Conservation (phyloP, 2,797 vertebrate species). For the Euphonia xanthogaster region DNA sequence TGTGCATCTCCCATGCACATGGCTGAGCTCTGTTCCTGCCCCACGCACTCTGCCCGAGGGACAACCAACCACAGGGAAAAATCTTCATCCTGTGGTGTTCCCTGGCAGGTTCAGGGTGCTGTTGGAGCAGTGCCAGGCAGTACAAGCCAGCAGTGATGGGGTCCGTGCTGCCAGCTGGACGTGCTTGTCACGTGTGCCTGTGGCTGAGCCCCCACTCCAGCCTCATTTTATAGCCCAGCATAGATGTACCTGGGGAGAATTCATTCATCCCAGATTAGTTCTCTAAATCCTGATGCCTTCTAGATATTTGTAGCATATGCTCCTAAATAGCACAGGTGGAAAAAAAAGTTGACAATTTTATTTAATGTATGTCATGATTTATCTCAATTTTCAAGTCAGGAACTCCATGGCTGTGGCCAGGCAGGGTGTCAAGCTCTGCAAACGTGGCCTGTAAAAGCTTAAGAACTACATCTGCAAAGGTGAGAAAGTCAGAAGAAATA, state of each 20-base stretch:
- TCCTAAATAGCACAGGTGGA: background rate
- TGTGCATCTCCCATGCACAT: background rate
- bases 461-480: background rate
- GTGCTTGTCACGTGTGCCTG: background rate
- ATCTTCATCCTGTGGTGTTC: background rate
- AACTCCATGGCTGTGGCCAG: background rate
- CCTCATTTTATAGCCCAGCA: background rate
- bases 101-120: background rate
- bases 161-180: background rate
- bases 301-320: background rate
- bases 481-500: background rate
- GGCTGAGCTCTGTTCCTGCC: background rate
- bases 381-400: background rate
- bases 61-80: background rate
- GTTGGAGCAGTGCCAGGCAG: background rate
- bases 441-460: background rate
- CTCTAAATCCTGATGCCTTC: background rate
- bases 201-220: background rate
- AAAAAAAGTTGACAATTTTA: background rate
- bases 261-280: background rate
- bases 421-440: background rate
- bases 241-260: background rate
- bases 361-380: background rate
- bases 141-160: background rate
- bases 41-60: fast-evolving